Base-by-base conservation (phyloP, 2,888 invertebrate genomes). In the Drosophila seclusa region DNA sequence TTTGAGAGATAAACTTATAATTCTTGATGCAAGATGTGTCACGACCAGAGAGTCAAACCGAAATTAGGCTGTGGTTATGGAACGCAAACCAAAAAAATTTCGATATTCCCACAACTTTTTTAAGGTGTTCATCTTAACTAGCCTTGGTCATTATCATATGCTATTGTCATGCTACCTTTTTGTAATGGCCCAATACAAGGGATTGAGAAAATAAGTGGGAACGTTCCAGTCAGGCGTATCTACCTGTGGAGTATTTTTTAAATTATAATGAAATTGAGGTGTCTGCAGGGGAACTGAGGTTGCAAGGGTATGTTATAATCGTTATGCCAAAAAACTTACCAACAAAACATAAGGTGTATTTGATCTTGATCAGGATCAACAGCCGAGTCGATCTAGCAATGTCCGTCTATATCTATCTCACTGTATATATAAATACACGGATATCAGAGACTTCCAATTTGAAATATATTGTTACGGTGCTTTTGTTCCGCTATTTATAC, bases 321-420 rank as follows among this genome's bases (percentile, higher is more conserved):
- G 36, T 0, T 0, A 16, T 36, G 16, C 36, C 36, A 0, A 2
- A 36, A 0, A 36, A 6, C 16, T 16, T 16, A 6, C 2, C 36
- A 36, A 2, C 1, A 18, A 36, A 36, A 18, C 6, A 36, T 42
- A 42, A 2, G 13, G 21, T 13, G 0, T n/a, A 11, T 21, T 21
- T 42, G 11, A 11, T 21, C 1, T 21, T 42, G 40, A 3, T n/a
- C 21, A 13, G 13, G 6, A 42, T 21, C 21, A 13, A 13, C 21
- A 13, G 13, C 21, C 1, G 3, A 13, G 21, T 13, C 1, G n/a
- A 21, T 6, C n/a, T 40, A 4, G 10, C n/a, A 18, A 40, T 4
- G 18, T 10, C 4, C 10, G 40, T 40, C 40, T 13, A 11, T 42
- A 13, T 3, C 0, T 13, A 11, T 42, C 21, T 3, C 0, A 0